These are phyloP conservation scores for Pelodytes ibericus DNA, from an alignment of 2,797 vertebrate species.

Conservation along the genomic window DNA sequence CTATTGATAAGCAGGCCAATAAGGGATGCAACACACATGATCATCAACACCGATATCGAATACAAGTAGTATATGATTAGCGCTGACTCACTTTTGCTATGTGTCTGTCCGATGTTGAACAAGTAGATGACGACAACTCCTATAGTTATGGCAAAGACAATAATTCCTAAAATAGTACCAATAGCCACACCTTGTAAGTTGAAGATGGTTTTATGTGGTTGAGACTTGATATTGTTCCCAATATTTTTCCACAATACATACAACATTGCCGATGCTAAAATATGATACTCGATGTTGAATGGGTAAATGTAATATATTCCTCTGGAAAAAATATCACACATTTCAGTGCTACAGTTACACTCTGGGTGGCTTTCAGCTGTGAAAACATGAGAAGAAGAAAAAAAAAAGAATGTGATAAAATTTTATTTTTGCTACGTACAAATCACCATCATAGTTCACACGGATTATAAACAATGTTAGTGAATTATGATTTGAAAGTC, in stretches of 20 bases:
- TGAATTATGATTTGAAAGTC: too few relatives aligned
- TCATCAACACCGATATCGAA: constrained; percentile 76
- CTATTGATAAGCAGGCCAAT: constrained; percentile 83
- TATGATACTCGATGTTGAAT: constrained; percentile 97
- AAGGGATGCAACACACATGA: constrained; percentile 83
- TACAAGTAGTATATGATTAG: constrained; percentile 90
- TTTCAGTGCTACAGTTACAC: constrained; percentile 84
- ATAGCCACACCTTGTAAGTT: constrained; percentile 72
- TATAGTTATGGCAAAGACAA: constrained; percentile 83
- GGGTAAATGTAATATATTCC: constrained; percentile 93
- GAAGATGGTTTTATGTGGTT: constrained; percentile 71
- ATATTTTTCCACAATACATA: constrained; percentile 98
- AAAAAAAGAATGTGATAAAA: too few relatives aligned
- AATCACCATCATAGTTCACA: too few relatives aligned
- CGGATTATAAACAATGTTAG: too few relatives aligned
- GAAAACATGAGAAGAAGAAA: neutral
- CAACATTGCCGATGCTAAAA: constrained; percentile 92
- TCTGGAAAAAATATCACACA: constrained; percentile 84
- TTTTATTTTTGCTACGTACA: too few relatives aligned
- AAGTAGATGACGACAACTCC: constrained; percentile 87
- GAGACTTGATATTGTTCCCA: constrained; percentile 80
- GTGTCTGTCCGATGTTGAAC: constrained; percentile 80
- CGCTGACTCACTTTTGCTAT: constrained; percentile 76
- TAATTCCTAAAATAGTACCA: constrained; percentile 82
- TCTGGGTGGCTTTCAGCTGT: constrained; percentile 75